Evolutionary conservation across 1,140 invertebrate genomes (phyloP), one percentile per base, ranked within the genome.

Genomic region (Penaeus vannamei): DNA sequence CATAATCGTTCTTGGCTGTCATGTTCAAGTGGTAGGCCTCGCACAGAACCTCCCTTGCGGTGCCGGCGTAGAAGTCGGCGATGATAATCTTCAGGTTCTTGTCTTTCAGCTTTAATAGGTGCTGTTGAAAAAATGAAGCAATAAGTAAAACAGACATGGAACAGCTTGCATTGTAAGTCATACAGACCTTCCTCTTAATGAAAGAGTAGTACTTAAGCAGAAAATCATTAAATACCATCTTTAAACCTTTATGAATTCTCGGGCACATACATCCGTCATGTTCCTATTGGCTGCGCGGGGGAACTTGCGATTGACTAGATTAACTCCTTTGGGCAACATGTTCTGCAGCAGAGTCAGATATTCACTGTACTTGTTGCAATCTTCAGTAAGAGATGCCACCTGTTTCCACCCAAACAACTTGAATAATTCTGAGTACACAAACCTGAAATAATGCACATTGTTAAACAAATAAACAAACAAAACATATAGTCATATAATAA

Each of bases 311-410:
- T 96, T 97, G 0, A 94, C 94, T 59, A 96, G 94, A 89, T 97
- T 95, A 90, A 97, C 95, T 22, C 94, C 94, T 90, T 96, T 93
- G 36, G 93, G 92, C 83, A 95, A 94, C 2, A 96, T 92, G 53
- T 94, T 92, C 89, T 95, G 95, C 92, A 97, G 94, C 46, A 95
- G 94, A 0, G 95, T 95, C 90, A 97, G 95, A 91, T 97, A 97
- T 90, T 97, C 96, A 0, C 96, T 96, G 86, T 97, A 96, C 92
- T 96, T 96, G 91, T 97, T 96, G 20, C 96, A 96, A 91, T 96
- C 96, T 93, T 97, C 96, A 0, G 96, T 96, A 29, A 97, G 91
- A 1, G 96, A 94, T 0, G 96, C 96, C 0, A 97, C 94, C 86
- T 95, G 93, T 81, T 93, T 94, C 96, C 96, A 97, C 1, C 94